Conservation (phyloP, 1,140 invertebrate species). For the Drosophila punjabiensis region DNA sequence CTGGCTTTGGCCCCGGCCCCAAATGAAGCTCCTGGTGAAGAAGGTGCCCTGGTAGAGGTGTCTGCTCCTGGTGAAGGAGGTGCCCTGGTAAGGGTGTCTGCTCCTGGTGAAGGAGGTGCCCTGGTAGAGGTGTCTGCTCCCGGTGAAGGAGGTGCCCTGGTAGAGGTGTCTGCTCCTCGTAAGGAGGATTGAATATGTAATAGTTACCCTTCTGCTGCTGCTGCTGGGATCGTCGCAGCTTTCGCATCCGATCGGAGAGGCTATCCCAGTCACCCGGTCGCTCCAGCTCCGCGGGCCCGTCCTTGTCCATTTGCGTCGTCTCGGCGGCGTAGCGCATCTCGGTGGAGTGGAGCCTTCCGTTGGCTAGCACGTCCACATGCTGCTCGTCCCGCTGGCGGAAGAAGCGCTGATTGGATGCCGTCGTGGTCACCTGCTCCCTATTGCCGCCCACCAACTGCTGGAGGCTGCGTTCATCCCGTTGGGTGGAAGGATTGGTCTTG, state of each 20-base stretch:
- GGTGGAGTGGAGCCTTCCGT: conserved; percentile 90
- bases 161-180: too few species aligned
- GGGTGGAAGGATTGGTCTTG: not conserved
- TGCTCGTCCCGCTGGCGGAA: conserved; percentile 89
- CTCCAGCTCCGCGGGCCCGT: conserved; percentile 87
- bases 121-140: too few species aligned
- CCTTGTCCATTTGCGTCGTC: conserved; percentile 90
- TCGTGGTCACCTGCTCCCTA: conserved; percentile 68
- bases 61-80: too few species aligned
- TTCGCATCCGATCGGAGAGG: conserved; percentile 90
- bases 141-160: too few species aligned
- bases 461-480: conserved; percentile 84
- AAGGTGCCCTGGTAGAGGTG: too few species aligned
- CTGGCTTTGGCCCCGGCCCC: too few species aligned
- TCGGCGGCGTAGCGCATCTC: conserved; percentile 92
- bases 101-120: too few species aligned
- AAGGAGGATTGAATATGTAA: too few species aligned
- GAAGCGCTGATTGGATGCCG: conserved; percentile 83
- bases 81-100: too few species aligned
- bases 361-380: conserved; percentile 91
- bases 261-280: conserved; percentile 91
- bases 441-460: conserved; percentile 26
- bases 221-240: conserved; percentile 87
- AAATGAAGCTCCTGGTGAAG: too few species aligned
- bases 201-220: conserved; percentile 85